These are phyloP conservation scores for Drosophila obscura DNA, from an alignment of 1,140 invertebrate species.

Conservation along the genomic window DNA sequence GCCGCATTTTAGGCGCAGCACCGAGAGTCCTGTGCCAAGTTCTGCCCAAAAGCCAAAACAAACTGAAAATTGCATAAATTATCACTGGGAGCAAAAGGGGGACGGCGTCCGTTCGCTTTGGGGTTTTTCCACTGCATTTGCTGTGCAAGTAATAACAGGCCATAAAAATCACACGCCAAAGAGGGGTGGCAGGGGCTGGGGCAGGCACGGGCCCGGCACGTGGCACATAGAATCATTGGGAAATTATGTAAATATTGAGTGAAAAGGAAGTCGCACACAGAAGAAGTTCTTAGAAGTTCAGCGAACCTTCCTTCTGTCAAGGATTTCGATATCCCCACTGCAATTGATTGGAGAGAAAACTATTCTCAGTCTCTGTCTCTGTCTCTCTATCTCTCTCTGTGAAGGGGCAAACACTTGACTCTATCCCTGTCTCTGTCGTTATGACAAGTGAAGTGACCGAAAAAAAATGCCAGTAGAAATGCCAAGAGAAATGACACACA, in stretches of 20 bases:
- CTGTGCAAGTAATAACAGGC: slow-evolving; percentile 60
- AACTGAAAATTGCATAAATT: slow-evolving; percentile 72
- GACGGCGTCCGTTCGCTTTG: background rate
- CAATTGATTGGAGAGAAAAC: slow-evolving; percentile 30
- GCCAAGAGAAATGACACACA: slow-evolving; percentile 40
- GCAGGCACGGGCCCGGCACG: background rate
- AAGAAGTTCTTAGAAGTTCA: slow-evolving; percentile 22
- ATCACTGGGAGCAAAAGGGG: slow-evolving; percentile 26
- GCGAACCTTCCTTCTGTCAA: slow-evolving; percentile 16
- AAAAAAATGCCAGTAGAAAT: slow-evolving; percentile 37
- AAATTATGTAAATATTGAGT: slow-evolving; percentile 51
- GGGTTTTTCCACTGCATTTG: slow-evolving; percentile 70
- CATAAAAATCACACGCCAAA: slow-evolving; percentile 64
- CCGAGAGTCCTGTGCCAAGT: slow-evolving; percentile 43
- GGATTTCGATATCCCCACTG: slow-evolving; percentile 15
- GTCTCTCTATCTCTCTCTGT: background rate
- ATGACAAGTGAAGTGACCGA: slow-evolving; percentile 73
- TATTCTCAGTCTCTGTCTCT: slow-evolving; percentile 2
- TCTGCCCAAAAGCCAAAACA: slow-evolving; percentile 39
- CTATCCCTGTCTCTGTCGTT: slow-evolving; percentile 54
- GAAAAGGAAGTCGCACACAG: slow-evolving; percentile 26
- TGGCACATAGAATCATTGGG: slow-evolving; percentile 7
- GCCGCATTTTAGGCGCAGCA: slow-evolving; percentile 70
- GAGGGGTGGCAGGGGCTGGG: background rate
- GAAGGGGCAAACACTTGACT: slow-evolving; percentile 5